Base-by-base conservation (phyloP, 2,888 invertebrate species). In the Chromoteleia sp. region DNA sequence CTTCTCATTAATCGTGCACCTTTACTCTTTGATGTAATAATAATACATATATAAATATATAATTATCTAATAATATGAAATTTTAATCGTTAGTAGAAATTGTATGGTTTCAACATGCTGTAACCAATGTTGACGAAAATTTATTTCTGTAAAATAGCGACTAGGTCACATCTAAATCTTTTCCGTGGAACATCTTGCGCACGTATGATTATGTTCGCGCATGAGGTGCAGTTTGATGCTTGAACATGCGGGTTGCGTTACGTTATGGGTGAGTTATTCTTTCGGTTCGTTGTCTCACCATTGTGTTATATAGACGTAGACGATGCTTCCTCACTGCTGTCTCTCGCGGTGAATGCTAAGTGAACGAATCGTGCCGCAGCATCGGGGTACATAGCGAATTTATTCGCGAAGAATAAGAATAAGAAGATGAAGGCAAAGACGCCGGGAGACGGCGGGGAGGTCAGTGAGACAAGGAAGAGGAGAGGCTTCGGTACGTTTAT, bases 231-330 rank as follows among this genome's bases (percentile, higher is more conserved):
- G 74, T 68, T 77, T 61, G 67, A 74, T 84, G 85, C 84, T 86
- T 86, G 76, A 79, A 85, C 85, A 88, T 88, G 86, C 88, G 85
- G 86, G 70, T 82, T 84, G 86, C 87, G 88, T 86, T 86, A 86
- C 84, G 82, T 88, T 88, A 87, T 87, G 89, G 88, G 84, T 88
- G 88, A 88, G 88, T 88, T 88, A 88, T 88, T 88, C 87, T 89
- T 89, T 89, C 88, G 88, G 88, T 89, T 89, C 89, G 89, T 89
- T 88, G 89, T 89, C 89, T 88, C 87, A 85, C 87, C 88, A 89
- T 89, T 89, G 89, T 89, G 88, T 87, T 87, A 88, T 83, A 84
- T 85, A 86, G 86, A 86, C 85, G 85, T 84, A 85, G 84, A 85
- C 84, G 85, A 85, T 85, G 85, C 84, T 84, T 82, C 83, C 75